A percentile compares a stretch with the other conserved stretches of the same genome.
These are phyloP conservation scores for Podocnemis expansa DNA, from an alignment of 2,113 vertebrate species.

Conservation along the genomic window DNA sequence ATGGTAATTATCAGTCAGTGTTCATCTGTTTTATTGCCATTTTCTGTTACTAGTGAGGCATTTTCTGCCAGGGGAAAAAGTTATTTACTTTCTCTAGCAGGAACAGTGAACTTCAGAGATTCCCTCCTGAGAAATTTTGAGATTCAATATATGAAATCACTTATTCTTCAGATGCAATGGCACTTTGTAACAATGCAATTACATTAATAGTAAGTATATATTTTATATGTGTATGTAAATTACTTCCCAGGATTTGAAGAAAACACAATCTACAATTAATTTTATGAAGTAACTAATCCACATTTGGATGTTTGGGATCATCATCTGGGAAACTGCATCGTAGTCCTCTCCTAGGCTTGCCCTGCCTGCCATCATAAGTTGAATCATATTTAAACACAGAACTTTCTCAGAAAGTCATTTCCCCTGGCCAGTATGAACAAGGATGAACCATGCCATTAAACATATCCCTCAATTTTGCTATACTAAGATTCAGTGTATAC, in stretches of 20 bases:
- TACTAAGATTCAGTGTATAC: not conserved
- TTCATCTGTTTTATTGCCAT: not conserved
- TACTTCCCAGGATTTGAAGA: conserved; percentile 10
- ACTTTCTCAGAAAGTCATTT: not conserved
- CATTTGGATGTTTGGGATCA: not conserved
- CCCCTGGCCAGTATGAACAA: not conserved
- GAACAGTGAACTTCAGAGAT: not conserved
- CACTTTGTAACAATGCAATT: conserved; percentile 13
- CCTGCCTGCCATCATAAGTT: not conserved
- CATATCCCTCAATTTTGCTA: not conserved
- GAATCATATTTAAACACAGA: not conserved
- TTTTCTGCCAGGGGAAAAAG: conserved; percentile 58
- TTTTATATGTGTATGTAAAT: not conserved
- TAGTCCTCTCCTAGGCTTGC: not conserved
- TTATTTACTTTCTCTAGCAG: conserved; percentile 7
- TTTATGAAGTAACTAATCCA: accelerated
- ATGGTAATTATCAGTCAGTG: conserved; percentile 38
- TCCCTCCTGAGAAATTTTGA: not conserved
- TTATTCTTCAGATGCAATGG: not conserved
- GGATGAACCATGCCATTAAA: not conserved
- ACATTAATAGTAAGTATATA: not conserved
- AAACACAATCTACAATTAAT: not conserved
- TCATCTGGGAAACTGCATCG: not conserved
- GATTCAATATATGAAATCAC: not conserved
- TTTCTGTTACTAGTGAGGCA: not conserved